Evolutionary conservation across 2,113 vertebrate species (phyloP), one percentile per base, ranked within the genome.

Genomic region (Pseudorasbora parva): DNA sequence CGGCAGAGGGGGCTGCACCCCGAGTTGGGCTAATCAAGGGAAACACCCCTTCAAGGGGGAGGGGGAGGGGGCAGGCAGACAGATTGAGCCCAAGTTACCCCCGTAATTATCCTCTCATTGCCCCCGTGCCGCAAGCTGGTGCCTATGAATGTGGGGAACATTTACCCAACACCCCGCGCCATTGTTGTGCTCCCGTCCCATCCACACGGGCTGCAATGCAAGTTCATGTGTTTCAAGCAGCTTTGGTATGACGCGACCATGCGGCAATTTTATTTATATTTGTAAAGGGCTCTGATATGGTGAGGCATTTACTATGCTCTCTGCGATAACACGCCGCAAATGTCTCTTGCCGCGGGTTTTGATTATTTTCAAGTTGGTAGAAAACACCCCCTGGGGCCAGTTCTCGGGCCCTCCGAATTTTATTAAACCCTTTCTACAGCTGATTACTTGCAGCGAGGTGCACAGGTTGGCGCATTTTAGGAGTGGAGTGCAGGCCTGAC

Each of bases 1-100:
- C 92, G 91, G 92, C 91, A 89, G 90, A 91, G 91, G 93, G 93
- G 93, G 91, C 94, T 93, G 94, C 95, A 93, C 95, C 95, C 94
- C 92, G 87, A 88, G 93, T 92, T 85, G 84, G 91, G 92, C 92
- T 94, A 94, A 95, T 94, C 93, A 93, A 94, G 93, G 93, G 91
- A 93, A 93, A 91, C 92, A 93, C 88, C 92, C 91, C 88, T 92
- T 92, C 88, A 88, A 92, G 60, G 91, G 90, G 90, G 91, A 60
- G 91, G 89, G 68, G 91, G 93, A 91, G 91, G 91, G 90, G 84
- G 87, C 91, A 87, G 68, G 79, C 89, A 89, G 92, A 93, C 92
- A 94, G 92, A 94, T 93, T 93, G 92, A 93, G 92, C 89, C 91
- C 91, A 88, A 92, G 91, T 92, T 93, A 86, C 91, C 92, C 93